Evolutionary conservation across 2,113 vertebrate species (phyloP), one percentile per base, ranked within the genome.

Genomic region (Ciconia maguari): DNA sequence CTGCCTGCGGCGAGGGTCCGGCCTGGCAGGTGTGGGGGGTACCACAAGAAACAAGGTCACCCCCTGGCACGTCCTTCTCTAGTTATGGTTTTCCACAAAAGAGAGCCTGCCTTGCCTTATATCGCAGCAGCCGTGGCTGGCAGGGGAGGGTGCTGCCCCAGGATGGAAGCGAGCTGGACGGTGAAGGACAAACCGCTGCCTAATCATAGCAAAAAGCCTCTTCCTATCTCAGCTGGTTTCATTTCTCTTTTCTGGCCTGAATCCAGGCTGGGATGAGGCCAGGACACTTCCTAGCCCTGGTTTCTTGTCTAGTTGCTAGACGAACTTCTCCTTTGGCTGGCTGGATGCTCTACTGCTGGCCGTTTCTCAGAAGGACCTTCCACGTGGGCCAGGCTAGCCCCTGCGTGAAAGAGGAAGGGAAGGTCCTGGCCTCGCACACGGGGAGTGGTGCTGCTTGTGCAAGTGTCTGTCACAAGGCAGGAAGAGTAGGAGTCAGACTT

Each of bases 401-500:
- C 49, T 62, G 58, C 44, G 48, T 0, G 3, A 92, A 92, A 95
- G 94, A 81, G 96, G 95, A 96, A 96, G 90, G 76, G 69, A 90
- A 94, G 83, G 80, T 71, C 75, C 76, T 87, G 89, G 79, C 85
- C 90, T 72, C 17, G 1, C 51, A 7, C 32, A 21, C 3, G 6
- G 90, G 75, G 81, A 70, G 84, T 34, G 42, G 68, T 51, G 72
- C 72, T n/a, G 80, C 46, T 90, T 78, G 82, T 92, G 57, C 85
- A 93, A 94, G 92, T 61, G 76, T 88, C 76, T 90, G 83, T 95
- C 90, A 78, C 93, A 88, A 89, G 94, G 88, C 93, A 94, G 74
- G 85, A 93, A 83, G 83, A 91, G 89, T 54, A 79, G 72, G 86
- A 95, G 79, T 66, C 90, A 94, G 94, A n/a, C 64, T 85, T 95